Conservation (phyloP, 2,797 vertebrate genomes). For the Enteromius treurensis region DNA sequence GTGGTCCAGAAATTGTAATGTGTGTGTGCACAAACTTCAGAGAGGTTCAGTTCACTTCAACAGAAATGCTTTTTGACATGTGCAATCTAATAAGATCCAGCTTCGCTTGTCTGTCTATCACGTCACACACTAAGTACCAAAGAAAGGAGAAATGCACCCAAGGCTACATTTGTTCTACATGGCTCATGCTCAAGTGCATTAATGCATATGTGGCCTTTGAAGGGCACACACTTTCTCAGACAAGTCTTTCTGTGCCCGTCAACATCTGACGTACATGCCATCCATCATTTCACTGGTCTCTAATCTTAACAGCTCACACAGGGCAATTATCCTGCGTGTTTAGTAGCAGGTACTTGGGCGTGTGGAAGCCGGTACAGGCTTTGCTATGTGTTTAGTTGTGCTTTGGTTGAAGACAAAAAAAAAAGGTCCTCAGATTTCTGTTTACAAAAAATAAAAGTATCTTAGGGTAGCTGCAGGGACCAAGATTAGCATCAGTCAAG, state of each 20-base stretch:
- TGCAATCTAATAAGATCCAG: background rate
- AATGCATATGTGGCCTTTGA: conserved; percentile 2
- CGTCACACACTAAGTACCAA: background rate
- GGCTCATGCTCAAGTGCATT: conserved; percentile 10
- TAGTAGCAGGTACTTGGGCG: conserved; percentile 15
- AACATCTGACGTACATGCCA: conserved; percentile 37
- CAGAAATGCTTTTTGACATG: background rate
- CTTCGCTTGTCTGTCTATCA: conserved; percentile 7
- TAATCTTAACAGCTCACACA: conserved; percentile 35
- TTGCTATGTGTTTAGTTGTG: background rate
- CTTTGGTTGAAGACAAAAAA: conserved; percentile 2
- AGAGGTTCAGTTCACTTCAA: conserved; percentile 3
- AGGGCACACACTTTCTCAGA: conserved; percentile 20
- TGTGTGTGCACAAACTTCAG: background rate
- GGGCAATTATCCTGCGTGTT: background rate
- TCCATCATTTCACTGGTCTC: conserved; percentile 39
- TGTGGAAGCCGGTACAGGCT: background rate
- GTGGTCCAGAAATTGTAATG: background rate
- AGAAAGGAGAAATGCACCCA: conserved; percentile 20
- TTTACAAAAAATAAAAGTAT: background rate
- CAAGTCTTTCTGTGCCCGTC: conserved; percentile 11
- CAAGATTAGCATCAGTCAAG: background rate
- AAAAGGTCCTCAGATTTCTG: background rate
- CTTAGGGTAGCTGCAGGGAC: background rate
- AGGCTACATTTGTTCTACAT: conserved; percentile 19